These are phyloP conservation scores for Erythrolamprus reginae DNA, from an alignment of 2,113 vertebrate genomes.

Conservation along the genomic window DNA sequence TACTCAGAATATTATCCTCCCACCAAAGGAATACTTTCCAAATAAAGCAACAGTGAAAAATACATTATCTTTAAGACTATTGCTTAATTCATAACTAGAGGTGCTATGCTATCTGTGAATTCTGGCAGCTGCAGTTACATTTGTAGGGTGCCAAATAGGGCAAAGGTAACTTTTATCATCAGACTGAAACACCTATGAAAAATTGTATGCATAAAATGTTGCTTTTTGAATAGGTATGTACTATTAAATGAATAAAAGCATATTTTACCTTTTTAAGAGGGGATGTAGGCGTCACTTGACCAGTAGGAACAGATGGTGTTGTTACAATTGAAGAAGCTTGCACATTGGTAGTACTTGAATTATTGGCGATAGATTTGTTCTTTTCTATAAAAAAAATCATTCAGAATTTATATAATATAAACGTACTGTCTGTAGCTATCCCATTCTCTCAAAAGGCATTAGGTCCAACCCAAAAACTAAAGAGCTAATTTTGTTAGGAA, in stretches of 20 bases:
- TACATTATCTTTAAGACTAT: not conserved
- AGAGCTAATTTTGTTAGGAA: not conserved
- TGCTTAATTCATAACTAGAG: not conserved
- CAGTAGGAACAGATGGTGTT: constrained; percentile 77
- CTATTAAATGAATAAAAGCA: constrained; percentile 7
- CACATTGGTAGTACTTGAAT: constrained; percentile 69
- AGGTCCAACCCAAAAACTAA: not conserved
- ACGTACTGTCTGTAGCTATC: not conserved
- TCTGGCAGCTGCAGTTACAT: not conserved
- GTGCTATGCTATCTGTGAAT: not conserved
- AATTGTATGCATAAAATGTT: not conserved
- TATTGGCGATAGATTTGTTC: constrained; percentile 82
- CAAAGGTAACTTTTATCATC: not conserved
- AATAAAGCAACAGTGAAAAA: not conserved
- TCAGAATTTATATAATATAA: not conserved
- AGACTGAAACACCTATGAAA: not conserved
- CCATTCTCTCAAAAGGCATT: not conserved
- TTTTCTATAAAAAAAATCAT: constrained; percentile 77
- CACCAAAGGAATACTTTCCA: not conserved
- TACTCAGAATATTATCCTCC: not conserved
- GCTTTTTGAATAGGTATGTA: not conserved
- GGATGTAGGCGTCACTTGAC: constrained; percentile 87
- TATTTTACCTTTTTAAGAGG: constrained; percentile 90
- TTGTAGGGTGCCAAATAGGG: not conserved
- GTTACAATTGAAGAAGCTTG: constrained; percentile 69